Evolutionary conservation across 2,888 invertebrate genomes (phyloP), one percentile per base, ranked within the genome.

Genomic region (Malthinus seriepunctatus): DNA sequence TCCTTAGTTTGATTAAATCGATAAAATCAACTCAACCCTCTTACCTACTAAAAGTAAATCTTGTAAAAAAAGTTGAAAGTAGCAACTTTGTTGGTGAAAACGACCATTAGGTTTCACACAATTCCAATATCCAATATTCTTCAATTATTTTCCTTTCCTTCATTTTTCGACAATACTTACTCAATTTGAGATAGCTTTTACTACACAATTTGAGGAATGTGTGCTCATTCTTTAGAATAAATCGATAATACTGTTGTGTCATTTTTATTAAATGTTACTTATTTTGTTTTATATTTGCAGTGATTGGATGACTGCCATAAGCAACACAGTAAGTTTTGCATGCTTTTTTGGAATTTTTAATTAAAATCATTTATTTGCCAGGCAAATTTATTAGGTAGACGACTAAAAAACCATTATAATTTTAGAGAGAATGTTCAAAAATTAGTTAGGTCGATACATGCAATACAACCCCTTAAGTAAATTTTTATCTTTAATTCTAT

Each of bases 241-340:
- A 23, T 23, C 23, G 5, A 23, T 23, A 23, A 23, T 2, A 23
- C 5, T 23, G 23, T 23, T 3, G 2, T 5, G 23, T 10, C 3
- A 35, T 76, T 70, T 67, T 69, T 70, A 79, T 62, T 23, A 23
- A 2, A 23, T 23, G 5, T 23, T 23, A 23, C 23, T 23, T 23
- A 23, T 23, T 23, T 23, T 23, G 23, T 23, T 23, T 23, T 15
- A n/a, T n/a, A n/a, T 42, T 78, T 76, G 63, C 79, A 90, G 90
- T 77, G 90, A 89, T 67, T 90, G 90, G 90, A 87, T 90, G 83
- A 84, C 87, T 54, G 90, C 90, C 52, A 90, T 90, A 70, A 87
- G 88, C 66, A 89, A 89, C 80, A 90, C 90, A 77, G 89, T 89
- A 80, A 86, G 88, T 83, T 14, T 9, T n/a, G 1, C 23, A 42